phyloP scores from a whole-genome alignment of 2,888 invertebrate genomes.

The Agonopterix arenella region DNA sequence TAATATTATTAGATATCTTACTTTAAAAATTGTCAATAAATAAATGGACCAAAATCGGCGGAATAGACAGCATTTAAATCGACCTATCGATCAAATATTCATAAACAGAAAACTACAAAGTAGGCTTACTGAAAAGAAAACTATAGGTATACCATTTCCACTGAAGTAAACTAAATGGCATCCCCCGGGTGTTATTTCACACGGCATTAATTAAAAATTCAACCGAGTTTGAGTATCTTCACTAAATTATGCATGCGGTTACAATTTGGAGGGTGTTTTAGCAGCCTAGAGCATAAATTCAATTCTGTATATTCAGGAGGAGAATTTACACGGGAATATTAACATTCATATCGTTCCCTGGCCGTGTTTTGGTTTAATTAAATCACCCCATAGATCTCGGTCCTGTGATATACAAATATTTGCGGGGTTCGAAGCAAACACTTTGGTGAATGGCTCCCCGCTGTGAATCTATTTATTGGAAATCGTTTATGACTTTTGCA shows the following conservation, averaged over 20 bases:
- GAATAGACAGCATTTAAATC: too few relatives aligned
- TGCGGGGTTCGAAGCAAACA: conserved; percentile 53
- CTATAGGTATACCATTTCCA: too few relatives aligned
- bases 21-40: too few relatives aligned
- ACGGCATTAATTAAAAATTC: neutral
- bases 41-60: too few relatives aligned
- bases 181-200: neutral
- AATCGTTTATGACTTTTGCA: conserved; percentile 45
- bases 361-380: conserved; percentile 62
- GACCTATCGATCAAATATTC: too few relatives aligned
- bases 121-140: too few relatives aligned
- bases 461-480: conserved; percentile 55
- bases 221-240: neutral
- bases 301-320: conserved; percentile 2
- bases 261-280: neutral
- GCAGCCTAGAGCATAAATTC: neutral
- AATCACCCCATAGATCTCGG: conserved; percentile 46
- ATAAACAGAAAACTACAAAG: too few relatives aligned
- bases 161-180: too few relatives aligned
- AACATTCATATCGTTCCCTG: conserved; percentile 22
- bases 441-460: conserved; percentile 40
- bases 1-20: too few relatives aligned
- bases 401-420: conserved; percentile 52
- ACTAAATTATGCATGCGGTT: conserved; percentile 2
- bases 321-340: conserved; percentile 8